phyloP scores from a whole-genome alignment of 2,113 vertebrate genomes.

The Gavia stellata region DNA sequence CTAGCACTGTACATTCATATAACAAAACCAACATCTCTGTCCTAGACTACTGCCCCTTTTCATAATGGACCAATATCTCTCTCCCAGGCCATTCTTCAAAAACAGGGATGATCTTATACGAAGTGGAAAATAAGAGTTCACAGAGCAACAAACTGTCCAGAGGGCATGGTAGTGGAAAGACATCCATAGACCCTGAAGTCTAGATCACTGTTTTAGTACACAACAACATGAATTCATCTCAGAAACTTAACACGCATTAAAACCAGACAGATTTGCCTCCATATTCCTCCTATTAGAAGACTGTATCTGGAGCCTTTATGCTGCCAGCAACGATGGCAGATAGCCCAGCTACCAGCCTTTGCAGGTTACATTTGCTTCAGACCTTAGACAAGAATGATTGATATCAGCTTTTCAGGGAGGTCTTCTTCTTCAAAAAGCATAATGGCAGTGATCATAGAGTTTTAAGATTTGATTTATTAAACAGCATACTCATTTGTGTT shows the following conservation, averaged over 20 bases:
- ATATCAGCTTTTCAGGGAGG: constrained; percentile 26
- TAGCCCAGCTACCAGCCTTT: constrained; percentile 58
- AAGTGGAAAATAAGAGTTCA: neutral
- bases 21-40: neutral
- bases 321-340: constrained; percentile 55
- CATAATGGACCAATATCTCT: neutral
- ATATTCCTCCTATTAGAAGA: constrained; percentile 14
- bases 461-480: constrained; percentile 17
- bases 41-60: neutral
- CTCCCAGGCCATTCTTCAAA: neutral
- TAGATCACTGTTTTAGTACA: neutral
- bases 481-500: neutral
- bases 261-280: constrained; percentile 35
- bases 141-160: neutral
- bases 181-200: neutral
- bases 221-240: neutral
- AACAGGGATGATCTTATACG: accelerated
- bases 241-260: neutral
- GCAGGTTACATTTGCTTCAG: constrained; percentile 53
- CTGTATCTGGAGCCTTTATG: neutral
- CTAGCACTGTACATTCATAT: neutral
- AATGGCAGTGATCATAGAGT: neutral
- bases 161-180: neutral
- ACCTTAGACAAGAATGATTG: constrained; percentile 38
- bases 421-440: constrained; percentile 3